Evolutionary conservation across 2,888 invertebrate species (phyloP), one percentile per base, ranked within the genome.

Genomic region (Hybos culiciformis): DNA sequence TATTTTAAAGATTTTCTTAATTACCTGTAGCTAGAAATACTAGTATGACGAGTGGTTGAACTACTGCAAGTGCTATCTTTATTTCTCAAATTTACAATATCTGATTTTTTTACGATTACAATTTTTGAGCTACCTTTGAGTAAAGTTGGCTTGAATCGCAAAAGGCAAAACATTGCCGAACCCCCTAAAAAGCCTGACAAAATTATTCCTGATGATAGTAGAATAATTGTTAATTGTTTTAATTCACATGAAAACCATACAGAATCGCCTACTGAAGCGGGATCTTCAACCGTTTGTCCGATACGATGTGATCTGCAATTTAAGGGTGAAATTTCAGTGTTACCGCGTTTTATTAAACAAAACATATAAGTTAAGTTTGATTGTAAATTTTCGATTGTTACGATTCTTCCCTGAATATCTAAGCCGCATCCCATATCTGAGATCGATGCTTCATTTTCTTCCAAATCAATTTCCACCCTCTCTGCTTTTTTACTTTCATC

Each of bases 221-320:
- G 3, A 1, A 50, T 19, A 6, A 58, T 46, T 7, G 54, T 46
- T 0, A 55, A 15, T 0, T 45, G 42, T 4, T 32, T 41, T 33
- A 51, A 48, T 8, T 51, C 36, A 1, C 14, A 33, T 5, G 40
- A 38, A 4, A 58, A 45, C 62, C 62, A 62, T n/a, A 48, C 41
- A 21, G 5, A 4, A 11, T 21, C 33, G 18, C 3, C 8, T 14
- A 14, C 18, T n/a, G 18, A 2, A n/a, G 5, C 2, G 4, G 1
- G 6, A 19, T 4, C 5, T 1, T 9, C 6, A 1, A 1, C 15
- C 4, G 1, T 7, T 2, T 31, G 3, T 6, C 12, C 20, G 4
- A 38, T 44, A n/a, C 43, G 50, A 37, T 56, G 50, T 0, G 61
- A 53, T 1, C 44, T 51, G 21, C 61, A 61, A 37, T 58, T 54